These are phyloP conservation scores for Araneus ventricosus DNA, from an alignment of 1,140 invertebrate species.

Conservation along the genomic window DNA sequence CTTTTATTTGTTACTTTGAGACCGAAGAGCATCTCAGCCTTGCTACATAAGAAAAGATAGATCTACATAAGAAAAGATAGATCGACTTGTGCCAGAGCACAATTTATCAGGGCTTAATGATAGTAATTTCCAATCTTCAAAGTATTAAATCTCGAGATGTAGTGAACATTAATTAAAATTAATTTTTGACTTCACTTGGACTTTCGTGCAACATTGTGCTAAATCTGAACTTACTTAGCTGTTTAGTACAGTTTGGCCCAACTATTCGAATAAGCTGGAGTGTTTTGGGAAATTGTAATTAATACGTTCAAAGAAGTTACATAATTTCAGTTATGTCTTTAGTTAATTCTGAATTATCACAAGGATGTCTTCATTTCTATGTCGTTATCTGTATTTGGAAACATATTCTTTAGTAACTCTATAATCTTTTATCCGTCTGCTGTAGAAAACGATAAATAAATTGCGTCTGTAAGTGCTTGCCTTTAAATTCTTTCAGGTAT, in stretches of 20 bases:
- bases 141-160: constrained; percentile 29
- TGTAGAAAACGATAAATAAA: no score
- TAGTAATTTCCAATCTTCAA: constrained; percentile 47
- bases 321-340: no score
- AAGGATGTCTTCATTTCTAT: no score
- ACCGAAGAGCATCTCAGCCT: background rate
- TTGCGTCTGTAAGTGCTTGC: no score
- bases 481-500: no score
- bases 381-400: no score
- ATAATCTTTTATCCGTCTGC: no score
- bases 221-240: background rate
- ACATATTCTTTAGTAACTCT: no score
- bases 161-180: constrained; percentile 25
- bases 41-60: constrained; percentile 12
- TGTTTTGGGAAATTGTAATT: no score
- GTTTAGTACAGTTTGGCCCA: background rate
- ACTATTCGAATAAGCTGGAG: no score
- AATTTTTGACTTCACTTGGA: constrained; percentile 20
- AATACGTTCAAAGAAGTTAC: no score
- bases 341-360: no score
- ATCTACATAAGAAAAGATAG: constrained; percentile 5
- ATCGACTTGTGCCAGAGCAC: background rate
- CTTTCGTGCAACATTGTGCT: background rate
- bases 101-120: constrained; percentile 45
- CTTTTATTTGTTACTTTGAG: constrained; percentile 37